phyloP scores from a whole-genome alignment of 2,113 vertebrate genomes.

The Megaceryle torquata region DNA sequence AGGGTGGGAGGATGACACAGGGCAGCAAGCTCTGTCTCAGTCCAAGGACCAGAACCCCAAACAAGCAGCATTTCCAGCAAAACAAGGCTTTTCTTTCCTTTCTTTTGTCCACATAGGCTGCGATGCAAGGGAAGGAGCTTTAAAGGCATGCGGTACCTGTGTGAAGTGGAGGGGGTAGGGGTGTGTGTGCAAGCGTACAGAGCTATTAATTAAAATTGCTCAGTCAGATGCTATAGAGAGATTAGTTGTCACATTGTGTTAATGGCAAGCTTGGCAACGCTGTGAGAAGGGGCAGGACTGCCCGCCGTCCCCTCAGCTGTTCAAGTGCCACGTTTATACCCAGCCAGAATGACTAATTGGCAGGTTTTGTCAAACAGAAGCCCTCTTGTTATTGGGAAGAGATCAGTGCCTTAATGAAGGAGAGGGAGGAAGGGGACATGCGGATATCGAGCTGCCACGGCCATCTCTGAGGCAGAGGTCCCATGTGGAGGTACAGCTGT shows the following conservation, averaged over 20 bases:
- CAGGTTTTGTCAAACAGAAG: constrained; percentile 63
- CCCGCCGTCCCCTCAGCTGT: constrained; percentile 80
- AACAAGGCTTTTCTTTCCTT: background rate
- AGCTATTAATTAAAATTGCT: constrained; percentile 81
- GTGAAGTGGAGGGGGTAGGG: background rate
- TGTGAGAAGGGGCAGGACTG: constrained; percentile 75
- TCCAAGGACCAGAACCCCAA: background rate
- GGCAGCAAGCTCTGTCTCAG: background rate
- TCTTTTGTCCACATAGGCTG: background rate
- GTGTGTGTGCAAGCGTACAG: background rate
- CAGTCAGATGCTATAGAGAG: constrained; percentile 79
- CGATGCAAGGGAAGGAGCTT: background rate
- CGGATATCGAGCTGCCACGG: background rate
- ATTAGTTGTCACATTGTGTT: constrained; percentile 85
- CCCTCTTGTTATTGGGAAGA: constrained; percentile 43
- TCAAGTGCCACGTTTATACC: constrained; percentile 66
- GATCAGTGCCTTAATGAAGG: constrained; percentile 27
- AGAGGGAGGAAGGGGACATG: background rate
- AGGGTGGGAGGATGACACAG: background rate
- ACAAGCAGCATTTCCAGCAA: background rate
- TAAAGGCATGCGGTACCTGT: constrained; percentile 57
- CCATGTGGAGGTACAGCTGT: background rate
- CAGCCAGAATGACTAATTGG: constrained; percentile 69
- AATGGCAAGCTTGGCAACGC: constrained; percentile 76
- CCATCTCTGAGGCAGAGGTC: background rate